These are phyloP conservation scores for Pelobates cultripes DNA, from an alignment of 2,797 vertebrate genomes.

Conservation along the genomic window DNA sequence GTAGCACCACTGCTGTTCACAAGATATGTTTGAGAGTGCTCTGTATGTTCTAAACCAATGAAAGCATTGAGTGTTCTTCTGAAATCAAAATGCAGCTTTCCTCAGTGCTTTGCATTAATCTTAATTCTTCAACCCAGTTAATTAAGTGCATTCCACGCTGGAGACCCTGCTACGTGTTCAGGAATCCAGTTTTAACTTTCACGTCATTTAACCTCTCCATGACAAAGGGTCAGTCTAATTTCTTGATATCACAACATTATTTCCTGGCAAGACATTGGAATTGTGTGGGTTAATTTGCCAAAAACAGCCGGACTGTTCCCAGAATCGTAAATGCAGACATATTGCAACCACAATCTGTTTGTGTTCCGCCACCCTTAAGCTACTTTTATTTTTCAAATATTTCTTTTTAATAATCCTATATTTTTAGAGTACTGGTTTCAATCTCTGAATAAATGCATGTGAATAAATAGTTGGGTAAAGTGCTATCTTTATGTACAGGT, in stretches of 20 bases:
- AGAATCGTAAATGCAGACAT: not conserved
- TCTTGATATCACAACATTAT: too few relatives aligned
- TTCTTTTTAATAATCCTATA: slow-evolving; percentile 46
- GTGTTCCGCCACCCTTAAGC: slow-evolving; percentile 10
- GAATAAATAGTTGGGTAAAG: slow-evolving; percentile 38
- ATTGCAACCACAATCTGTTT: not conserved
- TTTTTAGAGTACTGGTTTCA: slow-evolving; percentile 44
- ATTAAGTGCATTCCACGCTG: slow-evolving; percentile 45
- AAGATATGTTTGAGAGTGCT: slow-evolving; percentile 22
- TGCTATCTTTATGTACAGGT: not conserved
- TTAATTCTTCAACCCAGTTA: slow-evolving; percentile 50
- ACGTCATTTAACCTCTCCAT: slow-evolving; percentile 35
- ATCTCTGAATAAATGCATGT: slow-evolving; percentile 42
- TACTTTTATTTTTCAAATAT: slow-evolving; percentile 41
- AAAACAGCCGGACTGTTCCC: slow-evolving; percentile 33
- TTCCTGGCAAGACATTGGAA: too few relatives aligned
- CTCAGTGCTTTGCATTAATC: slow-evolving; percentile 41
- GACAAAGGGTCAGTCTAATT: too few relatives aligned
- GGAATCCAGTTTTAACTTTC: slow-evolving; percentile 45
- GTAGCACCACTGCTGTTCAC: slow-evolving; percentile 6
- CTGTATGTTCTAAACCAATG: slow-evolving; percentile 53
- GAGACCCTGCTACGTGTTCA: slow-evolving; percentile 39
- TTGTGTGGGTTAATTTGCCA: not conserved
- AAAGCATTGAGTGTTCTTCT: slow-evolving; percentile 49
- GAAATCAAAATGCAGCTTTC: slow-evolving; percentile 49